These are phyloP conservation scores for Aramus guarauna DNA, from an alignment of 2,113 vertebrate species.

Conservation along the genomic window DNA sequence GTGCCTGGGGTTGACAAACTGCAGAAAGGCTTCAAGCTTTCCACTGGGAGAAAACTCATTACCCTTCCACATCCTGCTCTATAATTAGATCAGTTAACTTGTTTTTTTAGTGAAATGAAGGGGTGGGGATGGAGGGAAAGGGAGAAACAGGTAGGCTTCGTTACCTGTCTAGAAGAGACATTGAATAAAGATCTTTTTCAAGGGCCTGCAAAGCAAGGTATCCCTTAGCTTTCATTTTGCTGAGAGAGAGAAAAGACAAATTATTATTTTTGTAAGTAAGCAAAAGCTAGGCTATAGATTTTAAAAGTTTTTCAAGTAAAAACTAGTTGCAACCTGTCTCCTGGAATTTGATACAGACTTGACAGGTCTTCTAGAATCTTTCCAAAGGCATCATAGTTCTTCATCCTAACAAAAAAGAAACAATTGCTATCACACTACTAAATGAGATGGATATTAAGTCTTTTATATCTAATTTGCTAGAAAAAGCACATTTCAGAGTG, in stretches of 20 bases:
- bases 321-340: conserved; percentile 72
- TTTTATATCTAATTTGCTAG: background rate
- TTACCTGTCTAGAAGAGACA: conserved; percentile 76
- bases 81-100: background rate
- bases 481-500: background rate
- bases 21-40: background rate
- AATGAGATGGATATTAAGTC: background rate
- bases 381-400: conserved; percentile 80
- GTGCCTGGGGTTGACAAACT: background rate
- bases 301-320: background rate
- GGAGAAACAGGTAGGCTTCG: background rate
- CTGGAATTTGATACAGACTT: conserved; percentile 76
- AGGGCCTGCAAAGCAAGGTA: conserved; percentile 75
- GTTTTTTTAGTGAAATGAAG: background rate
- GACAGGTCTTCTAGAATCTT: conserved; percentile 70
- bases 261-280: background rate
- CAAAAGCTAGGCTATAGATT: background rate
- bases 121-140: background rate
- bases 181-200: conserved; percentile 76
- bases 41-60: background rate
- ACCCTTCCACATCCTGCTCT: background rate
- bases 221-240: conserved; percentile 76
- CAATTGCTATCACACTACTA: background rate
- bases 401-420: conserved; percentile 66
- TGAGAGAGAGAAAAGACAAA: conserved; percentile 10